These are phyloP conservation scores for Argyresthia albistria DNA, from an alignment of 2,888 invertebrate genomes.

Conservation along the genomic window DNA sequence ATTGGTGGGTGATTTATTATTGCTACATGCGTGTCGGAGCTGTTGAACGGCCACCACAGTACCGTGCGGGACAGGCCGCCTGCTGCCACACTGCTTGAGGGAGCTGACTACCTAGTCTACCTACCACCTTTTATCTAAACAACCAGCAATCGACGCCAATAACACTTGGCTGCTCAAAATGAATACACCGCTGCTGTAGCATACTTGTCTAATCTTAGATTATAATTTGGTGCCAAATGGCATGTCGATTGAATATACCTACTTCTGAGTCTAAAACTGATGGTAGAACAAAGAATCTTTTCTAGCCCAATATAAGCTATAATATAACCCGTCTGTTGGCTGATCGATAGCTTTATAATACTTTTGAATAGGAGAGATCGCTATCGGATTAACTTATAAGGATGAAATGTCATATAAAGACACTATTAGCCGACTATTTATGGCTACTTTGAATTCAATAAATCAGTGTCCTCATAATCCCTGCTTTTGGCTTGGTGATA, in stretches of 20 bases:
- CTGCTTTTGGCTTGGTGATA: slow-evolving; percentile 23
- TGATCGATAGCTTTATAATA: slow-evolving; percentile 8
- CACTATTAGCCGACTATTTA: slow-evolving; percentile 19
- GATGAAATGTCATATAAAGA: slow-evolving; percentile 16
- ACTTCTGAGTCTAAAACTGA: neutral
- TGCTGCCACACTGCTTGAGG: too few relatives aligned
- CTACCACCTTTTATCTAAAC: too few relatives aligned
- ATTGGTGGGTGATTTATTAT: slow-evolving; percentile 22
- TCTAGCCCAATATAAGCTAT: neutral
- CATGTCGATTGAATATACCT: slow-evolving; percentile 22
- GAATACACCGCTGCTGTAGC: slow-evolving; percentile 21
- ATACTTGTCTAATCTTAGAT: slow-evolving; percentile 38
- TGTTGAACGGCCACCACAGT: neutral
- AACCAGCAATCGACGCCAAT: neutral
- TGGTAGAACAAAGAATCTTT: neutral
- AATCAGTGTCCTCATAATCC: slow-evolving; percentile 33
- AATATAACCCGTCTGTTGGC: neutral
- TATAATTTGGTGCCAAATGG: slow-evolving; percentile 39
- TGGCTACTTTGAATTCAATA: slow-evolving; percentile 26
- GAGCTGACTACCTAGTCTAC: too few relatives aligned
- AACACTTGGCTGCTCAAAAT: slow-evolving; percentile 27
- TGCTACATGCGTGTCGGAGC: neutral
- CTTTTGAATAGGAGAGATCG: slow-evolving; percentile 1
- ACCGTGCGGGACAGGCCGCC: neutral
- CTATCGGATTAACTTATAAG: slow-evolving; percentile 3